Evolutionary conservation across 1,140 invertebrate species (phyloP).

Genomic region (Microplitis mediator): DNA sequence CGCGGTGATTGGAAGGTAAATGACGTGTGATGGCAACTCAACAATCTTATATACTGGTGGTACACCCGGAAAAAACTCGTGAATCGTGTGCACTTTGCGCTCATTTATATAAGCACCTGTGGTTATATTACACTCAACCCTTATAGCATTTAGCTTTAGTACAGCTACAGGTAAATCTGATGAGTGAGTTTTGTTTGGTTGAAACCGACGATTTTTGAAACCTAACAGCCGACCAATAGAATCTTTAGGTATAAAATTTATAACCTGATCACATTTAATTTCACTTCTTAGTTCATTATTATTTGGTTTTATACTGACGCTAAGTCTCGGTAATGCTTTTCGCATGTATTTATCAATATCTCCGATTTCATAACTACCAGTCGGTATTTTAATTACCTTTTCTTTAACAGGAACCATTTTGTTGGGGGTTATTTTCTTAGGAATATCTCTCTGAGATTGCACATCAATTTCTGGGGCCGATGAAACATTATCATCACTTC

Average conservation of each 20-base stretch:
- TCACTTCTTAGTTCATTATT: background rate
- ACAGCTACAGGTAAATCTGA: too few relatives aligned
- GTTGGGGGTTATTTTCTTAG: too few relatives aligned
- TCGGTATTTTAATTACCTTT: conserved; percentile 39
- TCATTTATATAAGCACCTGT: background rate
- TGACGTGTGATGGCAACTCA: background rate
- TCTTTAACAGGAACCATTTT: conserved; percentile 26
- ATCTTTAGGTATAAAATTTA: too few relatives aligned
- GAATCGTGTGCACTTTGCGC: background rate
- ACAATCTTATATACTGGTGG: background rate
- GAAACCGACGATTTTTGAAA: too few relatives aligned
- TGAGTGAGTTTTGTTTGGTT: too few relatives aligned
- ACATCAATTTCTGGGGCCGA: too few relatives aligned
- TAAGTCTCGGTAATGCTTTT: background rate
- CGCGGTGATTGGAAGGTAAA: background rate
- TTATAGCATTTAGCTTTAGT: background rate
- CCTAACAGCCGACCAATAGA: too few relatives aligned
- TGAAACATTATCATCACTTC: too few relatives aligned
- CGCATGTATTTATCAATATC: conserved; percentile 39
- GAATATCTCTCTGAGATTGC: too few relatives aligned
- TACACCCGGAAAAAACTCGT: background rate
- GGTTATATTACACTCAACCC: background rate
- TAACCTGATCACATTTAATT: background rate
- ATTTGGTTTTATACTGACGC: background rate
- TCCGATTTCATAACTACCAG: conserved; percentile 46